Evolutionary conservation across 2,888 invertebrate genomes (phyloP), one percentile per base, ranked within the genome.

Genomic region (Chirona hameri): DNA sequence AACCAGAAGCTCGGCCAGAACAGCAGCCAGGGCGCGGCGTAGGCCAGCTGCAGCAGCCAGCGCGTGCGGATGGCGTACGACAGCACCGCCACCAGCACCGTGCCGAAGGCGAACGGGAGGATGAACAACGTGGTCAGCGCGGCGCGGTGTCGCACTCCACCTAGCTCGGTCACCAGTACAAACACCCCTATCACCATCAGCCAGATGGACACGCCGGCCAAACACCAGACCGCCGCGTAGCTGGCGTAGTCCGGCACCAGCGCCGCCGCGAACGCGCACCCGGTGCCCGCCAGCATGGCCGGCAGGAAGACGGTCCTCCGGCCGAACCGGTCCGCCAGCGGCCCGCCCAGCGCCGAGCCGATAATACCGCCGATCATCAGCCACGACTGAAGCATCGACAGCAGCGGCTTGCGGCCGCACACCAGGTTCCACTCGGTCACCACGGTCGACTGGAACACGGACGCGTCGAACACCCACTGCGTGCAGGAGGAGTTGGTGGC

Each of bases 41-140:
- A 91, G 0, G 91, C 91, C 81, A 93, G 88, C 87, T 93, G 93
- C 83, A 92, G 91, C 84, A 89, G 89, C 81, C 90, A 90, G 93
- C 93, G 93, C 81, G 91, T 90, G 1, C 93, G 90, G 31, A 93
- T 89, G 84, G 89, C 91, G 86, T 92, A 93, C 1, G 92, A 92
- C 80, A 93, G 90, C 0, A 91, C 87, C 65, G 92, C 90, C 83
- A 93, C 87, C 0, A 91, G 90, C 84, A 92, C 89, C 86, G 93
- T 93, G 0, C 93, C 93, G 46, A 93, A 86, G 86, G 92, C 92
- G 86, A 92, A 93, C 0, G 93, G 93, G 84, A 93, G 89, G 85
- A 93, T 93, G 86, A 93, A 93, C 0, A 92, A 86, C 24, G 93
- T 91, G 7, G 92, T 91, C 72, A 91, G 89, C 0, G 90, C 88